Percentiles rank a stretch among this genome's conserved stretches.
phyloP scores from a whole-genome alignment of 2,888 invertebrate species.

The Physocephala rufipes region DNA sequence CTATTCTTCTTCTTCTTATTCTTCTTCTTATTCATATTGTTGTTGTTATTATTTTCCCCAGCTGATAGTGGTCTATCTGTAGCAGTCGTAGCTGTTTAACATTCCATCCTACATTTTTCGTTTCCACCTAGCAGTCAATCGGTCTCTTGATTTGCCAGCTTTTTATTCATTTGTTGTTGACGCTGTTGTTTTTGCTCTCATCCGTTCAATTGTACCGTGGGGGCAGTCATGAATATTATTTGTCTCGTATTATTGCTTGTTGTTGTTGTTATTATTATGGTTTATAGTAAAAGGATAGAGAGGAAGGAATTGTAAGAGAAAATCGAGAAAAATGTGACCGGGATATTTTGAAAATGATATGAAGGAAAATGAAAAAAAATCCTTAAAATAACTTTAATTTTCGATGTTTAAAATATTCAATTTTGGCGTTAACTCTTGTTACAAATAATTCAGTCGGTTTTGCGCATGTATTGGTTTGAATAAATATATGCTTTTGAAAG shows the following conservation, averaged over 20 bases:
- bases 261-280: slow-evolving; percentile 8
- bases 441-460: too few relatives aligned
- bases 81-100: slow-evolving; percentile 40
- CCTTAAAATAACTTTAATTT: too few relatives aligned
- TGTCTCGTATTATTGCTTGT: too few relatives aligned
- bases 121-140: slow-evolving; percentile 8
- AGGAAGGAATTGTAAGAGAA: too few relatives aligned
- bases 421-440: too few relatives aligned
- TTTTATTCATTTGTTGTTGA: slow-evolving; percentile 15
- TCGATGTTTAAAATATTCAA: too few relatives aligned
- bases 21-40: slow-evolving; percentile 27
- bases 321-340: too few relatives aligned
- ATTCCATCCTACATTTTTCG: slow-evolving; percentile 41
- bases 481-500: too few relatives aligned
- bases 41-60: neutral
- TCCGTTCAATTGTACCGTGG: slow-evolving; percentile 18
- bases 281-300: too few relatives aligned
- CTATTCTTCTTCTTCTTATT: neutral
- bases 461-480: too few relatives aligned
- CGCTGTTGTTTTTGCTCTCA: slow-evolving; percentile 5
- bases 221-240: slow-evolving; percentile 35
- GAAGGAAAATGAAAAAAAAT: too few relatives aligned
- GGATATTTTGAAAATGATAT: too few relatives aligned
- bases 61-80: slow-evolving; percentile 1
- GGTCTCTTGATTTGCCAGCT: slow-evolving; percentile 25